These are phyloP conservation scores for Bellardia pandia DNA, from an alignment of 2,888 invertebrate species.

Conservation along the genomic window DNA sequence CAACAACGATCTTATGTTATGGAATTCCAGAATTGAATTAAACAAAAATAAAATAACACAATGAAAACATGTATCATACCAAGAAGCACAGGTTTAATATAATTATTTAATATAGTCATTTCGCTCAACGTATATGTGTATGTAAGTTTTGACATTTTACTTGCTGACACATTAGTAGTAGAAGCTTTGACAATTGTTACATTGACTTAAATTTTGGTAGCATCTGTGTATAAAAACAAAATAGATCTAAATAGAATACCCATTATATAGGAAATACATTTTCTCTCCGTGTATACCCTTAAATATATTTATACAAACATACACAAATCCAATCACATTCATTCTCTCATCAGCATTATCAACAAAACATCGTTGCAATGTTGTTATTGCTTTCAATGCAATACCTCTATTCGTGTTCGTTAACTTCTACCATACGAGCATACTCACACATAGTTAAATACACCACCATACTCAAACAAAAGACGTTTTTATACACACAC, in stretches of 20 bases:
- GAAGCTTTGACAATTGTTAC: no score
- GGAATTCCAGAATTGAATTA: no score
- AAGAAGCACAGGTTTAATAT: no score
- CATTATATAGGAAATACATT: background rate
- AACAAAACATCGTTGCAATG: conserved; percentile 55
- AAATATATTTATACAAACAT: conserved; percentile 16
- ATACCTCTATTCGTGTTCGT: conserved; percentile 62
- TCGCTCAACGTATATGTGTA: no score
- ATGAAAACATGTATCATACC: no score
- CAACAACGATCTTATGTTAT: no score
- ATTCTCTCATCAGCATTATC: conserved; percentile 60
- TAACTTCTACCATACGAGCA: conserved; percentile 38
- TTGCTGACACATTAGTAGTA: no score
- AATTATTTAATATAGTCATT: no score
- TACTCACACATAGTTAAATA: conserved; percentile 36
- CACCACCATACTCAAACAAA: conserved; percentile 39
- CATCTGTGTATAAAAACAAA: background rate
- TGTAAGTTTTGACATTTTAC: no score
- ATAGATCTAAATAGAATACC: background rate
- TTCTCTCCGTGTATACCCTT: conserved; percentile 1
- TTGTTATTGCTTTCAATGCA: conserved; percentile 61
- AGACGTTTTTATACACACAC: no score
- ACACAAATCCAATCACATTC: conserved; percentile 41
- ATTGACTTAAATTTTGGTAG: no score
- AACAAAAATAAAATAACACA: no score